Evolutionary conservation across 2,888 invertebrate genomes (phyloP), one percentile per base, ranked within the genome.

Genomic region (Pheosia tremula): DNA sequence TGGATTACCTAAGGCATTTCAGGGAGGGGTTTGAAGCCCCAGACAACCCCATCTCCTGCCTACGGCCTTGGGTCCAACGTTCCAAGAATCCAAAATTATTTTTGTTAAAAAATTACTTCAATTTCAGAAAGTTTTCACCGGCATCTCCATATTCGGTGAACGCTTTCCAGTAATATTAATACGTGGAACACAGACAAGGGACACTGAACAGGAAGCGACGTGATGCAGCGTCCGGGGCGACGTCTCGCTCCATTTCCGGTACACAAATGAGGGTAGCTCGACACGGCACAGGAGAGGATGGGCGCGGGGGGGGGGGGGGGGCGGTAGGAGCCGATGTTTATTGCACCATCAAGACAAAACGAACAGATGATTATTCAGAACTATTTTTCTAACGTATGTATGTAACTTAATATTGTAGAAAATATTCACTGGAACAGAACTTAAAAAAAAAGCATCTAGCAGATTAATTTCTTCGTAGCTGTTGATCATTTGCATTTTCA

Each of bases 201-300:
- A 56, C 57, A 56, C 58, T 57, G 57, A 55, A 55, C 36, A 72
- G 74, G 75, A 75, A 74, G 60, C 64, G 68, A 65, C 43, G 60
- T 74, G 64, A 75, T 74, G 70, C 75, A 69, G 70, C 73, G 72
- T 77, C 78, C 77, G 69, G 70, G 54, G 64, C 66, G 66, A 69
- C 67, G 66, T 69, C 72, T 72, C 76, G 70, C 71, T 81, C 73
- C 76, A 82, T 81, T 81, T 81, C 81, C 81, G 77, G 74, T 39
- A 69, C 67, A 68, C 73, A 77, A 78, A 81, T 75, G 77, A 78
- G 69, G 64, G 62, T 62, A 56, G 62, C 58, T 68, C 56, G 62
- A 47, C 57, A 61, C 63, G 50, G 38, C 11, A 56, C 54, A 10
- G 11, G 37, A n/a, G 50, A 50, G 52, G 47, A 9, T 2, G 24